These are phyloP conservation scores for Psittacula cyanocephala DNA, from an alignment of 2,113 vertebrate genomes.

Conservation along the genomic window DNA sequence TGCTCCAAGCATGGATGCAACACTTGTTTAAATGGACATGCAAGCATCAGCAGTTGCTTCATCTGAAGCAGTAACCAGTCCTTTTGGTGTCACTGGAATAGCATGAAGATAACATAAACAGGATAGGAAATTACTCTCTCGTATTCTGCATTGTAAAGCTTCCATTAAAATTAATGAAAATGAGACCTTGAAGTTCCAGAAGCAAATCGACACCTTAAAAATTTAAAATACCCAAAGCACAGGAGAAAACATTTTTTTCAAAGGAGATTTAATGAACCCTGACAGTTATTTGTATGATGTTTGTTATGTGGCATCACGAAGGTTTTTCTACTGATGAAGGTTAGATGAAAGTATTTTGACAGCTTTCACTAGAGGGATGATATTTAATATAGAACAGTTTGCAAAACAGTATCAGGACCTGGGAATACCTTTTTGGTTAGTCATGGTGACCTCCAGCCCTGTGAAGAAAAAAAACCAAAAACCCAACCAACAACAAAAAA, in stretches of 20 bases:
- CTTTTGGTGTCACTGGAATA: neutral
- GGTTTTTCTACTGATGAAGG: slow-evolving; percentile 59
- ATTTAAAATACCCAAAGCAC: slow-evolving; percentile 13
- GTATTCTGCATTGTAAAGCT: neutral
- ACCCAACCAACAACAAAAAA: neutral
- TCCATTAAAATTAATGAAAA: neutral
- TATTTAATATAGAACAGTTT: slow-evolving; percentile 75
- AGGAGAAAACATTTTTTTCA: slow-evolving; percentile 26
- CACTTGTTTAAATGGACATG: neutral
- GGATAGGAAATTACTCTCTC: neutral
- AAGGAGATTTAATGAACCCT: slow-evolving; percentile 66
- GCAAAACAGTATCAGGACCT: slow-evolving; percentile 48
- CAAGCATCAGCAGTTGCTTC: neutral
- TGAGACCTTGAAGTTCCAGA: neutral
- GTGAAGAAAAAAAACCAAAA: neutral
- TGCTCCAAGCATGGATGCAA: neutral
- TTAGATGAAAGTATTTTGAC: slow-evolving; percentile 78
- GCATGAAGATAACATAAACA: neutral
- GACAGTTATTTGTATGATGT: slow-evolving; percentile 76
- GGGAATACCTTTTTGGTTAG: slow-evolving; percentile 60
- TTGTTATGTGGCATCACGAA: slow-evolving; percentile 68
- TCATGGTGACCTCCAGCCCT: slow-evolving; percentile 55
- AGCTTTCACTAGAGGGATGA: slow-evolving; percentile 69
- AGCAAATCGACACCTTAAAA: slow-evolving; percentile 5
- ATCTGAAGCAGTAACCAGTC: neutral